Percentiles rank a stretch among this genome's conserved stretches.
Conservation (phyloP, 2,113 vertebrate species). For the Phalacrocorax carbo region DNA sequence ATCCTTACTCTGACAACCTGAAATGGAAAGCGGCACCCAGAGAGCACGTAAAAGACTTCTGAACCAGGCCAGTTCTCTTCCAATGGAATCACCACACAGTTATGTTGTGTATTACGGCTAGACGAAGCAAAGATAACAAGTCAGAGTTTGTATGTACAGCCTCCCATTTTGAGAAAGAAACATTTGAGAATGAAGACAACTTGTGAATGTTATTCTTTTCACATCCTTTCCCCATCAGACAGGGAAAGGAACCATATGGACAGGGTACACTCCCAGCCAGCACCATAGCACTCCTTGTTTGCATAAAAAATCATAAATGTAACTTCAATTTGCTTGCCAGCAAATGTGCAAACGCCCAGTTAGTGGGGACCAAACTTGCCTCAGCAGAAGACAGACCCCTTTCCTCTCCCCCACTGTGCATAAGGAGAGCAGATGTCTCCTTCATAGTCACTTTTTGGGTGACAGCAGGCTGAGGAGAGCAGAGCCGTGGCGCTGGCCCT, state of each 20-base stretch:
- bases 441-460: background rate
- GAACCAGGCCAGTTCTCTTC: background rate
- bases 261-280: background rate
- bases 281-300: background rate
- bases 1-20: background rate
- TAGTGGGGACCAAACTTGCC: background rate
- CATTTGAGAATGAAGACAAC: background rate
- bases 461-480: background rate
- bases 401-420: background rate
- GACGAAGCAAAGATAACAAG: background rate
- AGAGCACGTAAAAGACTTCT: background rate
- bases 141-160: background rate
- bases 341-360: background rate
- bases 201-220: background rate
- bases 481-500: background rate
- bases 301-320: slow-evolving; percentile 31
- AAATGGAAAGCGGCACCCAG: background rate
- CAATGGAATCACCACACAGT: background rate
- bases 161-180: background rate
- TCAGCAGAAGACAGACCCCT: background rate
- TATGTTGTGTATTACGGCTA: fast-evolving
- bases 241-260: background rate
- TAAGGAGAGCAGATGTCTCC: slow-evolving; percentile 41
- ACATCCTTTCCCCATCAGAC: background rate
- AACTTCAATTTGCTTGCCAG: background rate